A percentile compares a stretch with the other conserved stretches of the same genome.
Conservation (phyloP, 2,113 vertebrate genomes). For the Notothenia coriiceps region DNA sequence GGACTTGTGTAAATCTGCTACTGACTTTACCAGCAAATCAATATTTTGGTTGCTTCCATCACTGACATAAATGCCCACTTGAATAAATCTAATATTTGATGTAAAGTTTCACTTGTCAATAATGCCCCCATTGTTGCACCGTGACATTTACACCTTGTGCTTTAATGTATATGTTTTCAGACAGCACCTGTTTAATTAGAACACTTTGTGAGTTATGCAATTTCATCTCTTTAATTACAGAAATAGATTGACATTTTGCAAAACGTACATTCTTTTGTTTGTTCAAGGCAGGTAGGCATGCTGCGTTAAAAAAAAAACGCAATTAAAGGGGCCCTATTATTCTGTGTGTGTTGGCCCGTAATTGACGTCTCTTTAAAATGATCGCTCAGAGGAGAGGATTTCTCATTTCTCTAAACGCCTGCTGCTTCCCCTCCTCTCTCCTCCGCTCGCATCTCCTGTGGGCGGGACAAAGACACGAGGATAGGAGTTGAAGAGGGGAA, state of each 20-base stretch:
- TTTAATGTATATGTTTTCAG: neutral
- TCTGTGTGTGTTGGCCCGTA: too few relatives aligned
- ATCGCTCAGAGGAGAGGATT: too few relatives aligned
- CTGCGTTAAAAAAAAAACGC: neutral
- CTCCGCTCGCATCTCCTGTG: too few relatives aligned
- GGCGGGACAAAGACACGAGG: too few relatives aligned
- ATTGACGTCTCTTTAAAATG: too few relatives aligned
- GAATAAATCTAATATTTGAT: conserved; percentile 7
- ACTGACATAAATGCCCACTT: neutral
- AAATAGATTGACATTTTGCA: conserved; percentile 67
- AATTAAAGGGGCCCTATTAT: neutral
- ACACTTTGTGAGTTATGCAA: conserved; percentile 52
- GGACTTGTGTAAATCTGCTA: neutral
- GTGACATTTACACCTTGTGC: conserved; percentile 15
- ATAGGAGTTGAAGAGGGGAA: too few relatives aligned
- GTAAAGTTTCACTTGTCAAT: conserved; percentile 3
- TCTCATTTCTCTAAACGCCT: too few relatives aligned
- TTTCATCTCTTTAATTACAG: conserved; percentile 61
- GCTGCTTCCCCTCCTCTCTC: too few relatives aligned
- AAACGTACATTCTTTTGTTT: conserved; percentile 67
- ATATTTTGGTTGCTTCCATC: neutral
- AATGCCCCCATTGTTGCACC: conserved; percentile 9
- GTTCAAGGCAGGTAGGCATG: conserved; percentile 57
- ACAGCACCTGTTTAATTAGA: conserved; percentile 39
- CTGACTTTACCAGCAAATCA: neutral